Base-by-base conservation (phyloP, 1,140 invertebrate genomes). In the Ganaspis sp. region DNA sequence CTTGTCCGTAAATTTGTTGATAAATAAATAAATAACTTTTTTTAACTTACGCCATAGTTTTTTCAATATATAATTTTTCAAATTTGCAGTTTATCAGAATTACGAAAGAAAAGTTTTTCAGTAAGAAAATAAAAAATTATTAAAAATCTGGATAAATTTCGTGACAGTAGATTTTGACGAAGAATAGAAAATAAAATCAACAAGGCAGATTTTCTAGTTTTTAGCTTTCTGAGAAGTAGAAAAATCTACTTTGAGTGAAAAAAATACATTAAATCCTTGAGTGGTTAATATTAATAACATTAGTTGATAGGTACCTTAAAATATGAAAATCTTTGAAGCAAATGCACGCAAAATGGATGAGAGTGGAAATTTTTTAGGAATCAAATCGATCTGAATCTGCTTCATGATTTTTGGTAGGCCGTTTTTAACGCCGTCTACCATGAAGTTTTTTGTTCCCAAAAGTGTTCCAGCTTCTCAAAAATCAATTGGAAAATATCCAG, bases 301-400 rank as follows among this genome's bases (percentile, higher is more conserved):
- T 69, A 53, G 29, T 29, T 23, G 9, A 64, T 64, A 64, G 29
- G 26, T 29, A 26, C 58, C 15, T 15, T 64, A 64, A 9, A 3
- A 29, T 15, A 29, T 26, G 23, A 64, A 34, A 64, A 29, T 49
- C 45, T 45, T 15, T 45, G 23, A 72, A 45, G 29, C 72, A 38
- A 49, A 23, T 69, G 64, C 40, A 79, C 64, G 64, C 34, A 73
- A 75, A 77, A 69, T 81, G 77, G 78, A 64, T 82, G 83, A 78
- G 49, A 76, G 78, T 70, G 74, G n/a, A 81, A 82, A 83, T 58
- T 83, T 45, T 64, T 85, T 82, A 81, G 80, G 76, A 83, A 85
- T 83, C 75, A 84, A 85, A 82, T 84, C 77, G 29, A 74, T 80
- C 73, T 84, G 83, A 64, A 78, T 79, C 81, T 75, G 70, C 77